Conservation (phyloP, 2,888 invertebrate genomes). For the Tachystola acroxantha region DNA sequence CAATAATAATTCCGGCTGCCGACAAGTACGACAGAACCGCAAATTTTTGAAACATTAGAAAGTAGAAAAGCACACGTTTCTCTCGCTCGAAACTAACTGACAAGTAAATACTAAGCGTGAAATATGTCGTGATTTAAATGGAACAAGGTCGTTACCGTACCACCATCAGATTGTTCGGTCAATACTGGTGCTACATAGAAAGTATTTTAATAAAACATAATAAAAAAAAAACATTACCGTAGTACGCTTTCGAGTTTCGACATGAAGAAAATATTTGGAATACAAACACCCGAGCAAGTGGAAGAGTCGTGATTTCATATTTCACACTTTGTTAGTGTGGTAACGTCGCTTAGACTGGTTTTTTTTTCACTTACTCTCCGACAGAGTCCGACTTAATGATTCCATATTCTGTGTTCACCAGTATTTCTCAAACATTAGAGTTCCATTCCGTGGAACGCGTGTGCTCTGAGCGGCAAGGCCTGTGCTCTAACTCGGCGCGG, state of each 20-base stretch:
- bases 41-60: conserved; percentile 28
- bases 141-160: conserved; percentile 45
- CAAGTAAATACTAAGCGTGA: conserved; percentile 8
- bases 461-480: conserved; percentile 6
- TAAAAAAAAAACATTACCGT: conserved; percentile 42
- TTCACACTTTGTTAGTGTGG: conserved; percentile 73
- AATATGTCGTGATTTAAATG: conserved; percentile 31
- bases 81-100: conserved; percentile 20
- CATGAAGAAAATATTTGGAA: conserved; percentile 69
- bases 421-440: conserved; percentile 22
- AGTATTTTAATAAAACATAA: conserved; percentile 43
- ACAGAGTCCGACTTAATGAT: conserved; percentile 19
- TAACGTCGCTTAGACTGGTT: conserved; percentile 58
- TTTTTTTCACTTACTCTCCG: conserved; percentile 50
- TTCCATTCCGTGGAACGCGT: conserved; percentile 20
- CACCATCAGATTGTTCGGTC: conserved; percentile 35
- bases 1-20: conserved; percentile 31
- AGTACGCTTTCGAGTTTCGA: conserved; percentile 54
- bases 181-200: conserved; percentile 43
- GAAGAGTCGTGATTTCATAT: conserved; percentile 76
- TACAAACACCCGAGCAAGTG: conserved; percentile 65
- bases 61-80: conserved; percentile 23
- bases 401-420: conserved; percentile 19
- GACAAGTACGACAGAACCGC: conserved; percentile 12
- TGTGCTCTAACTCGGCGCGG: conserved; percentile 26